Conservation (phyloP, 1,140 invertebrate genomes). For the Nephila pilipes region DNA sequence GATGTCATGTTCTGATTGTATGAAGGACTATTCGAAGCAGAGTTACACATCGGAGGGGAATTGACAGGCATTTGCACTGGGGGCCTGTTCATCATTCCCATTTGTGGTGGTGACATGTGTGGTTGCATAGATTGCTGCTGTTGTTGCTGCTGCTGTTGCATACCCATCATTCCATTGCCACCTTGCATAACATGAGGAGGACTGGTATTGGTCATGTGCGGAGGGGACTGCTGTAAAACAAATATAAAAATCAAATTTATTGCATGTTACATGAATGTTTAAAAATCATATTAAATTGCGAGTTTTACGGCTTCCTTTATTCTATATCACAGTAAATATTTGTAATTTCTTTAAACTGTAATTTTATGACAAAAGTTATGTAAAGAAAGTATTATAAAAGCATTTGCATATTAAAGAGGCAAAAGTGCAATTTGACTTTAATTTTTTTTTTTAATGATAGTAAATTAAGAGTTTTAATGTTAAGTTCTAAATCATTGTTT, state of each 20-base stretch:
- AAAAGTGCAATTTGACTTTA: too few species aligned
- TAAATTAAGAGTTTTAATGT: too few species aligned
- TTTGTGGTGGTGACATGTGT: slow-evolving; percentile 56
- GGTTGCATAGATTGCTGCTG: slow-evolving; percentile 19
- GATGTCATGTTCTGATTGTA: slow-evolving; percentile 72
- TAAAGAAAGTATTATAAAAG: too few species aligned
- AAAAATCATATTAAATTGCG: too few species aligned
- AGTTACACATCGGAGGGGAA: slow-evolving; percentile 65
- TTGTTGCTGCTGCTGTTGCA: slow-evolving; percentile 59
- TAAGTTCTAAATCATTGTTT: too few species aligned
- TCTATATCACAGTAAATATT: background rate
- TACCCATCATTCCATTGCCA: slow-evolving; percentile 66
- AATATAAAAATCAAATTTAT: background rate
- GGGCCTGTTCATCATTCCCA: slow-evolving; percentile 49
- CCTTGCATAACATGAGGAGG: slow-evolving; percentile 69
- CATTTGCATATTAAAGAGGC: too few species aligned
- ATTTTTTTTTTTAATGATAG: too few species aligned
- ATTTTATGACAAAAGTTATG: too few species aligned
- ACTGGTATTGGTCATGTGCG: slow-evolving; percentile 67
- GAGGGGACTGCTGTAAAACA: slow-evolving; percentile 61
- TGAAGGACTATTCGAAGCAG: slow-evolving; percentile 68
- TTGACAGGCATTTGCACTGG: slow-evolving; percentile 57
- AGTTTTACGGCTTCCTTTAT: background rate
- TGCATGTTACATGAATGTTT: too few species aligned
- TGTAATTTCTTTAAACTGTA: background rate